Conservation (phyloP, 2,888 invertebrate species). For the Rhyacophila evoluta region DNA sequence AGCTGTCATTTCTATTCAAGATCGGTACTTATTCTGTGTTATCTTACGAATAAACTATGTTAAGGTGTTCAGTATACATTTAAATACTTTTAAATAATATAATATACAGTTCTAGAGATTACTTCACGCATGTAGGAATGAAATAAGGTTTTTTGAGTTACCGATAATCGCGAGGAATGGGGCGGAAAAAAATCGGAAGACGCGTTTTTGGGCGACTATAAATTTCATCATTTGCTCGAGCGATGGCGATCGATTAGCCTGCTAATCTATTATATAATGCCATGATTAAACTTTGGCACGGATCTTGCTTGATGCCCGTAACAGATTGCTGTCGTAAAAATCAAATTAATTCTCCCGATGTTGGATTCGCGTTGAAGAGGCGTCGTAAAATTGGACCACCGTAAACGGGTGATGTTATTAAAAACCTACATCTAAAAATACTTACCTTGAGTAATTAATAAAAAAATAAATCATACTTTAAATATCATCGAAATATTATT, state of each 20-base stretch:
- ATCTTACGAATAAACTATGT: no score
- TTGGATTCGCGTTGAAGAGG: background rate
- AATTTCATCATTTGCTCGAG: slow-evolving; percentile 28
- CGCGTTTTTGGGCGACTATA: background rate
- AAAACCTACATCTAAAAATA: no score
- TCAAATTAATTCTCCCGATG: slow-evolving; percentile 33
- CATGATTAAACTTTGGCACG: slow-evolving; percentile 37
- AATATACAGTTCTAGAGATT: no score
- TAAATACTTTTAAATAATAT: no score
- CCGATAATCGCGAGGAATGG: background rate
- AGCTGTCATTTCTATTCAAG: no score
- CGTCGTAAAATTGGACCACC: background rate
- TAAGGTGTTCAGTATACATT: no score
- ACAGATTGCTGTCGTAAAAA: slow-evolving; percentile 44
- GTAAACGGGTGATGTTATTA: background rate
- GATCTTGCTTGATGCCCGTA: slow-evolving; percentile 34
- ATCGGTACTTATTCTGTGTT: no score
- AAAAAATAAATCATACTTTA: no score
- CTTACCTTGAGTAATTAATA: no score
- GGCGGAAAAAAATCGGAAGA: background rate
- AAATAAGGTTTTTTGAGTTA: no score
- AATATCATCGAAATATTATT: no score
- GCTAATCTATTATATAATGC: slow-evolving; percentile 29
- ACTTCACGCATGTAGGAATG: no score
- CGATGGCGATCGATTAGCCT: slow-evolving; percentile 34